phyloP scores from a whole-genome alignment of 2,113 vertebrate species.

The Serilophus lunatus region DNA sequence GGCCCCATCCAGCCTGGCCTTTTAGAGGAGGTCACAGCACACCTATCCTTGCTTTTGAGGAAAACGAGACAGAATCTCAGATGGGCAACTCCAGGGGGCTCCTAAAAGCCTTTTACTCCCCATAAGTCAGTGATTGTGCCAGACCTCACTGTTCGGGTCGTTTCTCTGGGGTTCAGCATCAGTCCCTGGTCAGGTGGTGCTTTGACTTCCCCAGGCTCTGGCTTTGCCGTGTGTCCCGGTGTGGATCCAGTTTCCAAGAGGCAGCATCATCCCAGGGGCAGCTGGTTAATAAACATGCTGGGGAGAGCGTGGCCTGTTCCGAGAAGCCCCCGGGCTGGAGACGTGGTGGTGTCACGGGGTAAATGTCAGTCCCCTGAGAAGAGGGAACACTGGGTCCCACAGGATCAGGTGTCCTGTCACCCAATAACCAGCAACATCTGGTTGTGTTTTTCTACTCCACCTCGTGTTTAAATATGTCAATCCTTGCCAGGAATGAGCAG shows the following conservation, averaged over 20 bases:
- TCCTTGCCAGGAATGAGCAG: not conserved
- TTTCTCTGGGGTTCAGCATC: not conserved
- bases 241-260: not conserved
- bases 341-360: not conserved
- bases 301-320: not conserved
- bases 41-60: not conserved
- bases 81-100: not conserved
- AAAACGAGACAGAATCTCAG: not conserved
- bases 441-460: conserved; percentile 50
- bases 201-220: not conserved
- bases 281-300: conserved; percentile 21
- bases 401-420: conserved; percentile 30
- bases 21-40: not conserved
- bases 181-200: not conserved
- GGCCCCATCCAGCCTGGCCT: not conserved
- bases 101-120: not conserved
- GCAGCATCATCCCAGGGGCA: not conserved
- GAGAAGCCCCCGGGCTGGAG: not conserved
- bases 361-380: conserved; percentile 56
- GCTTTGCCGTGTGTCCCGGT: rapidly evolving
- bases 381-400: conserved; percentile 3
- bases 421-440: conserved; percentile 49
- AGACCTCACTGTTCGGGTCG: not conserved
- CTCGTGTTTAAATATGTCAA: not conserved
- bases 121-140: not conserved